A percentile compares a stretch with the other conserved stretches of the same genome.
Evolutionary conservation across 2,113 vertebrate species (phyloP).

Genomic region (Rhynchomys soricoides): DNA sequence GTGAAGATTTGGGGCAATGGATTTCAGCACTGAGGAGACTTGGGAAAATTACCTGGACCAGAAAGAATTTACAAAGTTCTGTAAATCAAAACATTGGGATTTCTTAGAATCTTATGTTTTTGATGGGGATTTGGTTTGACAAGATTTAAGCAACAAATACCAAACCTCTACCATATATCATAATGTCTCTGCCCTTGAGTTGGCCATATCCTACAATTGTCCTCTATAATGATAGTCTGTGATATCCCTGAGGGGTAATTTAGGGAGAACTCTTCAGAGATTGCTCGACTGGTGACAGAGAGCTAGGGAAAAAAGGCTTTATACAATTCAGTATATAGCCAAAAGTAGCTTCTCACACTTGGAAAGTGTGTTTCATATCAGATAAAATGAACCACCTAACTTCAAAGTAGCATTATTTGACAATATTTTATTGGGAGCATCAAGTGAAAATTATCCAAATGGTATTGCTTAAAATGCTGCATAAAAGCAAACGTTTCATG

Average conservation of each 20-base stretch:
- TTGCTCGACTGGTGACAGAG: not conserved
- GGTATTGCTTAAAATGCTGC: slow-evolving; percentile 24
- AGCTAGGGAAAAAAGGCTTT: not conserved
- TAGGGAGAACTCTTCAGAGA: not conserved
- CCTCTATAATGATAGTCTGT: not conserved
- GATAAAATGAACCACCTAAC: slow-evolving; percentile 46
- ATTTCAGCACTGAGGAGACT: not conserved
- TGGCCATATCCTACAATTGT: too few relatives aligned
- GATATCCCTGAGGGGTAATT: not conserved
- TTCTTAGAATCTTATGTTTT: not conserved
- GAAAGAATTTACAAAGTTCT: not conserved
- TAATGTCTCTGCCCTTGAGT: not conserved
- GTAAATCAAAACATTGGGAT: not conserved
- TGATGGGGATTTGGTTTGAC: not conserved
- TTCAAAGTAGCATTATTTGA: slow-evolving; percentile 42
- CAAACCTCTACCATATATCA: not conserved
- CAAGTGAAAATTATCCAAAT: slow-evolving; percentile 43
- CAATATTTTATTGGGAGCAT: slow-evolving; percentile 36
- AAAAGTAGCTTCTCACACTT: not conserved
- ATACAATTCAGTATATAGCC: not conserved
- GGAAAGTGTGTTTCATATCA: not conserved
- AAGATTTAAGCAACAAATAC: not conserved
- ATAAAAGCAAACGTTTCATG: not conserved
- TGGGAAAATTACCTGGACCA: not conserved
- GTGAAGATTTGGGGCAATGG: not conserved